phyloP scores from a whole-genome alignment of 1,140 invertebrate species.

The Pseudobourletiella spinata region DNA sequence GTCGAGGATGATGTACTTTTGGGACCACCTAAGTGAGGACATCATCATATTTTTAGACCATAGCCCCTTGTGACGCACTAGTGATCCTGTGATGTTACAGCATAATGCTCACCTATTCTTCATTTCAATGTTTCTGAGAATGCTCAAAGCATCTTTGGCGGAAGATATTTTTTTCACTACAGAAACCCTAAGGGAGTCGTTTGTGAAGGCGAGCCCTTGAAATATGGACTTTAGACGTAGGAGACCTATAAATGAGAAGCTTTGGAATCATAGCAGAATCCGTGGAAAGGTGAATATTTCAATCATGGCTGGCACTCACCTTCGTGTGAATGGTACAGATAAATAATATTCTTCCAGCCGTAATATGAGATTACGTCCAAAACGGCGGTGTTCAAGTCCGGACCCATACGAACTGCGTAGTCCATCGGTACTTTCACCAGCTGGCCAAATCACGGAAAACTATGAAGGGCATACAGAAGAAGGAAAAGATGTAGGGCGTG shows the following conservation, averaged over 20 bases:
- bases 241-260: slow-evolving; percentile 59
- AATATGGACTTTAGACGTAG: slow-evolving; percentile 80
- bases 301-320: slow-evolving; percentile 38
- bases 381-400: slow-evolving; percentile 44
- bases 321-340: slow-evolving; percentile 47
- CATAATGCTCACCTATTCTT: slow-evolving; percentile 21
- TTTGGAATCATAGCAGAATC: no score
- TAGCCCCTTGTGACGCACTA: no score
- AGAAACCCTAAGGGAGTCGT: slow-evolving; percentile 70
- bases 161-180: slow-evolving; percentile 26
- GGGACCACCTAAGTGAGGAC: slow-evolving; percentile 16
- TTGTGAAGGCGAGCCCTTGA: slow-evolving; percentile 67
- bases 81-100: no score
- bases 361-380: slow-evolving; percentile 46
- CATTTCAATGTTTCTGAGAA: slow-evolving; percentile 31
- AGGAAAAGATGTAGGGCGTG: no score
- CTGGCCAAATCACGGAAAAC: not conserved
- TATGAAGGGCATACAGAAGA: no score
- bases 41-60: no score
- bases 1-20: slow-evolving; percentile 44
- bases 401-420: slow-evolving; percentile 42
- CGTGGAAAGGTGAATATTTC: slow-evolving; percentile 13
- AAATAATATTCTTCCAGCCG: slow-evolving; percentile 46
- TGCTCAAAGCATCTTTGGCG: slow-evolving; percentile 31
- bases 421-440: slow-evolving; percentile 24